Evolutionary conservation across 1,140 invertebrate genomes (phyloP).

Genomic region (Drosophila sproati): DNA sequence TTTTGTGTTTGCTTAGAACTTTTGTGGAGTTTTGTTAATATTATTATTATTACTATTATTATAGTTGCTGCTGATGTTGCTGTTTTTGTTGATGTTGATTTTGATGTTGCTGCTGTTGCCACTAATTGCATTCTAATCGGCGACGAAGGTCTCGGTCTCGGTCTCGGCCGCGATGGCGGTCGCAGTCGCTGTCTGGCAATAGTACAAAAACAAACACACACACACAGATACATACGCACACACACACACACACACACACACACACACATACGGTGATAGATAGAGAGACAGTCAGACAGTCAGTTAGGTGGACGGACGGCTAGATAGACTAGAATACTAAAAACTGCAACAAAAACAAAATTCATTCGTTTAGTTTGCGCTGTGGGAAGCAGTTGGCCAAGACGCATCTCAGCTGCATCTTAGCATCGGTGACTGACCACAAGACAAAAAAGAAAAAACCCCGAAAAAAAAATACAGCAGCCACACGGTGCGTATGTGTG

Average conservation of each 20-base stretch:
- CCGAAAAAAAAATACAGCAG: slow-evolving; percentile 16
- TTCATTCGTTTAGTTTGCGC: slow-evolving; percentile 55
- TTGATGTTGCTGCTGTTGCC: slow-evolving; percentile 40
- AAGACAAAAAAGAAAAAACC: slow-evolving; percentile 2
- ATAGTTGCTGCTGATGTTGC: slow-evolving; percentile 23
- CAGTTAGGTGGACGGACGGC: slow-evolving; percentile 6
- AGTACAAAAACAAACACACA: slow-evolving; percentile 29
- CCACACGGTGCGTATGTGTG: slow-evolving; percentile 48
- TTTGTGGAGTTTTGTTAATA: slow-evolving; percentile 44
- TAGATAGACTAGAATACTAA: slow-evolving; percentile 23
- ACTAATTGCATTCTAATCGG: slow-evolving; percentile 80
- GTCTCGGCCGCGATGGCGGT: slow-evolving; percentile 57
- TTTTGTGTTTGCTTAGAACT: slow-evolving; percentile 43
- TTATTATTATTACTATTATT: slow-evolving; percentile 23
- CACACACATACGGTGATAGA: neutral
- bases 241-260: neutral
- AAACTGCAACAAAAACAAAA: slow-evolving; percentile 53
- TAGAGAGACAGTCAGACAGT: slow-evolving; percentile 6
- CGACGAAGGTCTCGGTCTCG: slow-evolving; percentile 68
- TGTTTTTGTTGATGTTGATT: slow-evolving; percentile 18
- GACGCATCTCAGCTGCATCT: slow-evolving; percentile 48
- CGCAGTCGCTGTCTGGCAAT: slow-evolving; percentile 42
- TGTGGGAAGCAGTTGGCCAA: slow-evolving; percentile 75
- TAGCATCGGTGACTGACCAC: slow-evolving; percentile 38
- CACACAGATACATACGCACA: neutral